Percentiles rank a stretch among this genome's conserved stretches.
Evolutionary conservation across 2,113 vertebrate species (phyloP).

Genomic region (Rhinoderma darwinii): DNA sequence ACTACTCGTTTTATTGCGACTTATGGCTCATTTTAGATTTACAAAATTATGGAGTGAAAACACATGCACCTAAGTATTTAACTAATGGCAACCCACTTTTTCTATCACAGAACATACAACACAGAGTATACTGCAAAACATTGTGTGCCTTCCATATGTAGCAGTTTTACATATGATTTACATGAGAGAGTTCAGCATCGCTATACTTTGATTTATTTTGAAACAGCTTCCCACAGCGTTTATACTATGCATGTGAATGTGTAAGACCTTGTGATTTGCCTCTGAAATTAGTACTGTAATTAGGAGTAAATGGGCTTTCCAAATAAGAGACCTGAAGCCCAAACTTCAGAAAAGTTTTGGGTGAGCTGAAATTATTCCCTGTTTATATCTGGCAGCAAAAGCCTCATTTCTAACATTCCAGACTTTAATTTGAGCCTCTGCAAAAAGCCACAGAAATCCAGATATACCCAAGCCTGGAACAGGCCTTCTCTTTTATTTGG

Average conservation of each 20-base stretch:
- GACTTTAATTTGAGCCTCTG: conserved; percentile 60
- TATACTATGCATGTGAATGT: not conserved
- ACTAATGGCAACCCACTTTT: too few relatives aligned
- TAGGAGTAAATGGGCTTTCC: conserved; percentile 52
- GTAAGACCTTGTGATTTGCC: conserved; percentile 32
- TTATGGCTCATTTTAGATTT: too few relatives aligned
- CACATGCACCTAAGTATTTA: too few relatives aligned
- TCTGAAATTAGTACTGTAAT: conserved; percentile 49
- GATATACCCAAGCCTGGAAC: conserved; percentile 57
- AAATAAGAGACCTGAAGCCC: conserved; percentile 57
- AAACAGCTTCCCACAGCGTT: not conserved
- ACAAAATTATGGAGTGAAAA: too few relatives aligned
- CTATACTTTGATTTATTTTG: not conserved
- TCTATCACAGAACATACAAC: too few relatives aligned
- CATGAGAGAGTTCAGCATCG: not conserved
- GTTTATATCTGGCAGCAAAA: conserved; percentile 57
- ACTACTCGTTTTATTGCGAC: too few relatives aligned
- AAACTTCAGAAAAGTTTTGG: conserved; percentile 55
- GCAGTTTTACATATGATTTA: not conserved
- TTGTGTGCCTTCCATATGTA: not conserved
- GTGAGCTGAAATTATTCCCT: conserved; percentile 58
- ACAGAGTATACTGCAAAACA: too few relatives aligned
- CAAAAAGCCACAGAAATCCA: conserved; percentile 60
- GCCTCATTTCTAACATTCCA: conserved; percentile 59
- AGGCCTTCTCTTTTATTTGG: conserved; percentile 59